A percentile compares a stretch with the other conserved stretches of the same genome.
Evolutionary conservation across 2,888 invertebrate species (phyloP).

Genomic region (Therioaphis trifolii): DNA sequence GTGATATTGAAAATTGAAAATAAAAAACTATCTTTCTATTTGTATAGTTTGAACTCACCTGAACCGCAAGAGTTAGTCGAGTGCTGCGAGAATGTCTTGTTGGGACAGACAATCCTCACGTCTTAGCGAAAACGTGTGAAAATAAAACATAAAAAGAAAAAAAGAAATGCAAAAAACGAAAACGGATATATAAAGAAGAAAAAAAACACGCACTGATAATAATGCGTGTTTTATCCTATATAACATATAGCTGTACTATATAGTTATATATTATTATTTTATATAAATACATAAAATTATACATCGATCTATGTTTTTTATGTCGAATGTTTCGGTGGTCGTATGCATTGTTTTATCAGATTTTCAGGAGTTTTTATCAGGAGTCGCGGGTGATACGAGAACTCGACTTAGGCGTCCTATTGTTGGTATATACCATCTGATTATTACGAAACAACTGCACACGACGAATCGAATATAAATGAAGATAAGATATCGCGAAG

Average conservation of each 20-base stretch:
- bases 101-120: slow-evolving; percentile 82
- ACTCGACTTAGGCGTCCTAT: too few relatives aligned
- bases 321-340: not conserved
- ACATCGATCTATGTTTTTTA: not conserved
- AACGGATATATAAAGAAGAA: slow-evolving; percentile 29
- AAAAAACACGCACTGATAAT: slow-evolving; percentile 24
- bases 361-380: too few relatives aligned
- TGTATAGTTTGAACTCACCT: slow-evolving; percentile 72
- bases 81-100: slow-evolving; percentile 80
- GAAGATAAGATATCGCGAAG: too few relatives aligned
- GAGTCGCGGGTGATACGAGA: not conserved
- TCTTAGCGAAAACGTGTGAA: slow-evolving; percentile 69
- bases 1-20: slow-evolving; percentile 18
- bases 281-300: not conserved
- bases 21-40: slow-evolving; percentile 21
- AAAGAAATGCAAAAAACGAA: slow-evolving; percentile 50
- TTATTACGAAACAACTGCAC: too few relatives aligned
- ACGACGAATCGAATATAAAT: too few relatives aligned
- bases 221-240: slow-evolving; percentile 40
- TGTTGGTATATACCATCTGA: too few relatives aligned
- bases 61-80: slow-evolving; percentile 80
- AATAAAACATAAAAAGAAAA: slow-evolving; percentile 66
- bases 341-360: slow-evolving; percentile 47
- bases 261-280: not conserved
- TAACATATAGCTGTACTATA: not conserved